Evolutionary conservation across 1,140 invertebrate genomes (phyloP).

Genomic region (Acyrthosiphon pisum): DNA sequence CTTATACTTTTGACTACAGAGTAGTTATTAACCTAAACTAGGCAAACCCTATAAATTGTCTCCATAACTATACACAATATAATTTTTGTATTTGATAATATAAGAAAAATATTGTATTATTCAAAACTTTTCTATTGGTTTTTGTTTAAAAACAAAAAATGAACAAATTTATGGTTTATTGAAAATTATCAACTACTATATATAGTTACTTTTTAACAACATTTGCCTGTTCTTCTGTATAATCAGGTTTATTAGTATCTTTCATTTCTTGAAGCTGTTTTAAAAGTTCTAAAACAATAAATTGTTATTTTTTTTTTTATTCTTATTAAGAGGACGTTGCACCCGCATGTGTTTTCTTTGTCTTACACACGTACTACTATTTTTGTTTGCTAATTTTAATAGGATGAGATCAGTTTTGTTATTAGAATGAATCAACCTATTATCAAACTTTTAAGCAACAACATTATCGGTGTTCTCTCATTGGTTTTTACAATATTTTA

Average conservation of each 20-base stretch:
- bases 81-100: neutral
- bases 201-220: conserved; percentile 28
- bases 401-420: no score
- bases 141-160: neutral
- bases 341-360: no score
- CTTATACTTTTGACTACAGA: neutral
- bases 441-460: no score
- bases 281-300: neutral
- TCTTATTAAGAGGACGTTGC: neutral
- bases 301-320: neutral
- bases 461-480: no score
- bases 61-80: neutral
- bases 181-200: neutral
- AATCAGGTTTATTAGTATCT: neutral
- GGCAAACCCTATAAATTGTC: neutral
- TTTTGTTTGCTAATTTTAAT: no score
- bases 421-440: no score
- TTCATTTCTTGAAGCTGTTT: conserved; percentile 6
- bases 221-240: conserved; percentile 20
- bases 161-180: neutral
- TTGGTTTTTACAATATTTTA: no score
- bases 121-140: neutral
- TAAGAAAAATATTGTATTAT: neutral
- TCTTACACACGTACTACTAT: no score
- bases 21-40: no score